These are phyloP conservation scores for Heliconius himera DNA, from an alignment of 1,140 invertebrate species.

Conservation along the genomic window DNA sequence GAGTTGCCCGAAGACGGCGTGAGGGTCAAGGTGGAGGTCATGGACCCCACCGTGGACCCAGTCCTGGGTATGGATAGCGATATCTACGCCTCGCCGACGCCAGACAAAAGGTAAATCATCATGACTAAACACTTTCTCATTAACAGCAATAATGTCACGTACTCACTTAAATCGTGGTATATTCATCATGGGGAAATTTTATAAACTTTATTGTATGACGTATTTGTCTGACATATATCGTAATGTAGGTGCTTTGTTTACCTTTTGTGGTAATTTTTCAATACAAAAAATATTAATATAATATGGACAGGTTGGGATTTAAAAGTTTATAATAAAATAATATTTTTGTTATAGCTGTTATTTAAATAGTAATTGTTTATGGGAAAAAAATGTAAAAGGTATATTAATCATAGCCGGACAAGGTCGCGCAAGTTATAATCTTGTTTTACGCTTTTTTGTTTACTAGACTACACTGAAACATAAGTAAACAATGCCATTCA, in stretches of 20 bases:
- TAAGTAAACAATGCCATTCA: background rate
- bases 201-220: conserved; percentile 16
- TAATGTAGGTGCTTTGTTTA: background rate
- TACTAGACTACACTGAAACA: background rate
- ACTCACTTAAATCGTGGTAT: background rate
- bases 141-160: background rate
- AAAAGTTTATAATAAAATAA: background rate
- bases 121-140: conserved; percentile 10
- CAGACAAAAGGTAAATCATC: conserved; percentile 76
- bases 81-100: conserved; percentile 79
- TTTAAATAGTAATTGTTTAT: background rate
- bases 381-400: background rate
- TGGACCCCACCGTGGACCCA: conserved; percentile 65
- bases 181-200: conserved; percentile 20
- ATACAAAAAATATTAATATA: background rate
- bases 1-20: conserved; percentile 66
- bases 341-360: background rate
- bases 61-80: conserved; percentile 71
- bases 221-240: background rate
- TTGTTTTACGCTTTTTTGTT: background rate
- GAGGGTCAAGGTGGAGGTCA: conserved; percentile 73
- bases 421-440: background rate
- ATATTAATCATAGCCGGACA: background rate
- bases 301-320: too few species aligned
- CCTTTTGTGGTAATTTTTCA: background rate